Evolutionary conservation across 2,888 invertebrate species (phyloP).

Genomic region (Phymatocera aterrima): DNA sequence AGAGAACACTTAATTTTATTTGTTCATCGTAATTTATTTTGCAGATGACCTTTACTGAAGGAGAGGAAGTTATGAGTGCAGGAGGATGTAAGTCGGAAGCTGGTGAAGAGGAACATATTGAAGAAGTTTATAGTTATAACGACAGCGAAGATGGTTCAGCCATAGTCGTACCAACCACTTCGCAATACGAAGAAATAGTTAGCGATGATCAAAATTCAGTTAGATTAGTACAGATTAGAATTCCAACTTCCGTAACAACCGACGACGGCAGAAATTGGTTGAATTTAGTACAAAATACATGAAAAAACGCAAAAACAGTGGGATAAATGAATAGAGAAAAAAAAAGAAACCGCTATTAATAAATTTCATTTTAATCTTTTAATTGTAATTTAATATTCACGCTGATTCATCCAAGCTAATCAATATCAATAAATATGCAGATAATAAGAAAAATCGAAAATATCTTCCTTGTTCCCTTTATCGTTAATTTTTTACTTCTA

Average conservation of each 20-base stretch:
- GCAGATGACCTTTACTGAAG: conserved; percentile 62
- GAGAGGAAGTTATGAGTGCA: conserved; percentile 57
- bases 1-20: not conserved
- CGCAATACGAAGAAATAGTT: conserved; percentile 66
- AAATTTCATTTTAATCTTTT: too few species aligned
- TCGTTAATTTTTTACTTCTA: not conserved
- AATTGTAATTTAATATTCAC: too few species aligned
- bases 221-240: conserved; percentile 69
- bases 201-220: conserved; percentile 65
- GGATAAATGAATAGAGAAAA: too few species aligned
- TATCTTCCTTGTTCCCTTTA: too few species aligned
- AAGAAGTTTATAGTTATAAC: conserved; percentile 67
- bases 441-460: not conserved
- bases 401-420: not conserved
- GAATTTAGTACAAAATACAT: conserved; percentile 69
- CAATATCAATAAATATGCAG: not conserved
- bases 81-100: conserved; percentile 65
- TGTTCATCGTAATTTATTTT: not conserved
- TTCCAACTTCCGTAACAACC: conserved; percentile 62
- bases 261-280: conserved; percentile 67
- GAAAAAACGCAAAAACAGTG: conserved; percentile 3
- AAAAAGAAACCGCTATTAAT: too few species aligned
- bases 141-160: conserved; percentile 65
- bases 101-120: conserved; percentile 61
- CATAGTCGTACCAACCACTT: conserved; percentile 67